Conservation (phyloP, 2,113 vertebrate species). For the Irena cyanogastra region DNA sequence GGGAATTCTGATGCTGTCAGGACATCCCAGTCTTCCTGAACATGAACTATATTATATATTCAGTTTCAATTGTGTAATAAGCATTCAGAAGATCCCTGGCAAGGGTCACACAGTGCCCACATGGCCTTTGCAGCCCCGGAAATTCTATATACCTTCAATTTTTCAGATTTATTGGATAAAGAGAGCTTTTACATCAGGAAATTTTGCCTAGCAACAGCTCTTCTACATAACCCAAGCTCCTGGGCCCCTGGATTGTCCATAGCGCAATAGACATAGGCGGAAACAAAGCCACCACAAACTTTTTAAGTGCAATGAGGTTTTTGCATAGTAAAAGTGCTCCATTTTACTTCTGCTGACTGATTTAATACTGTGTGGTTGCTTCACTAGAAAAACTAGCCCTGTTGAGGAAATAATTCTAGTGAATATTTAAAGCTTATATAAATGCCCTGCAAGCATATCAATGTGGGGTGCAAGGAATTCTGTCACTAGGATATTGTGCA, state of each 20-base stretch:
- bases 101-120: neutral
- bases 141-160: neutral
- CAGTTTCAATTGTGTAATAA: neutral
- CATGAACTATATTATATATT: neutral
- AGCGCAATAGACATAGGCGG: neutral
- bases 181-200: neutral
- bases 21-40: neutral
- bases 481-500: neutral
- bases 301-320: neutral
- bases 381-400: neutral
- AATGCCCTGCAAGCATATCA: neutral
- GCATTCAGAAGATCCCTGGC: neutral
- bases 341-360: neutral
- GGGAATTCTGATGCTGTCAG: neutral
- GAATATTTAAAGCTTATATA: neutral
- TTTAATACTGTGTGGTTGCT: neutral
- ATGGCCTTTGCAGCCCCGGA: neutral
- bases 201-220: neutral
- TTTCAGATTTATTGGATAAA: neutral
- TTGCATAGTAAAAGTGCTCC: neutral
- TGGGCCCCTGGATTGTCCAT: neutral
- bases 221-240: neutral
- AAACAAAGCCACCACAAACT: neutral
- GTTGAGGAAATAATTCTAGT: neutral
- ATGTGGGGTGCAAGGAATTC: neutral